phyloP scores from a whole-genome alignment of 2,113 vertebrate species.

The Thamnaconus septentrionalis region DNA sequence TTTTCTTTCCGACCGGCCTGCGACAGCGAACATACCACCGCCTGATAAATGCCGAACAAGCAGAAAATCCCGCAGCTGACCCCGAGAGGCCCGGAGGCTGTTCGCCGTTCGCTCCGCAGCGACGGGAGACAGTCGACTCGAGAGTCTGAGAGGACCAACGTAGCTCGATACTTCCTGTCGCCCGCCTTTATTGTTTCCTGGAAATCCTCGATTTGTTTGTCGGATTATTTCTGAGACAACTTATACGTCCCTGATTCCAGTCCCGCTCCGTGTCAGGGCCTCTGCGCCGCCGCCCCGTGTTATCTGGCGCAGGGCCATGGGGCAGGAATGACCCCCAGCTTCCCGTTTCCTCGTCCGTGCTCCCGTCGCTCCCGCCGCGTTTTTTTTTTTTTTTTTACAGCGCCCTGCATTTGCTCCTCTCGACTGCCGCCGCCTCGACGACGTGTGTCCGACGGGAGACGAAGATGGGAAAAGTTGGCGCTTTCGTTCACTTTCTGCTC shows the following conservation, averaged over 20 bases:
- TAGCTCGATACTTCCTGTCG: not conserved
- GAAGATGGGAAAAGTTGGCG: constrained; percentile 36
- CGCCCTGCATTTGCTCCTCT: not conserved
- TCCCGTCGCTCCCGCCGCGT: not conserved
- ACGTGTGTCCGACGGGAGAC: constrained; percentile 2
- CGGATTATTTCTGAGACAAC: not conserved
- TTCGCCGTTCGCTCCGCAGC: no score
- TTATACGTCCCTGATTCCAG: not conserved
- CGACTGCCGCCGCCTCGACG: not conserved
- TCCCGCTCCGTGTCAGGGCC: not conserved
- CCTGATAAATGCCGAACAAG: constrained; percentile 28
- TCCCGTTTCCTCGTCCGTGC: constrained; percentile 61
- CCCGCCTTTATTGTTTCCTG: constrained; percentile 5
- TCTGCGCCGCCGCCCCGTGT: constrained; percentile 3
- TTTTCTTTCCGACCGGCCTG: constrained; percentile 7
- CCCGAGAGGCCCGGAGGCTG: not conserved
- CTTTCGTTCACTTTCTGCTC: constrained; percentile 11
- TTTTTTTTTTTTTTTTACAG: not conserved
- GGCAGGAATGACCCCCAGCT: constrained; percentile 59
- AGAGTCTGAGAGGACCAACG: not conserved
- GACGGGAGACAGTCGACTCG: not conserved
- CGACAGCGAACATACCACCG: not conserved
- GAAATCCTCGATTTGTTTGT: constrained; percentile 19
- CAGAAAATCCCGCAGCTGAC: constrained; percentile 23
- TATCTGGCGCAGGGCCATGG: constrained; percentile 51